A percentile compares a stretch with the other conserved stretches of the same genome.
phyloP scores from a whole-genome alignment of 2,888 invertebrate species.

The Arenicola marina region DNA sequence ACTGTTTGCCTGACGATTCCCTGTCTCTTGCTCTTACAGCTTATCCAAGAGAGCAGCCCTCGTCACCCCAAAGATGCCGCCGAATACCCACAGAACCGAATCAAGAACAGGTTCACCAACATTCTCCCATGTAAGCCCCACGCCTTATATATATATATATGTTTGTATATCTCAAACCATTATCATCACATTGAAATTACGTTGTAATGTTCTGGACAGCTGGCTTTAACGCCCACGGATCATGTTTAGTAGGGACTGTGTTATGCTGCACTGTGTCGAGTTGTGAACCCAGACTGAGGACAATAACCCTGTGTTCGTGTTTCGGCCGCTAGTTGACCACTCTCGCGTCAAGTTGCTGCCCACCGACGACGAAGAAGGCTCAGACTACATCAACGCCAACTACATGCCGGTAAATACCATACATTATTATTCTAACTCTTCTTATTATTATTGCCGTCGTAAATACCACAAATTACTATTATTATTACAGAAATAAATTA shows the following conservation, averaged over 20 bases:
- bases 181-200: neutral
- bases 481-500: too few species aligned
- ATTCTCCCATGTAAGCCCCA: conserved; percentile 72
- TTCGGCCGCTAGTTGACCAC: conserved; percentile 69
- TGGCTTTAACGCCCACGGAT: neutral
- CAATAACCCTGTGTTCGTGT: conserved; percentile 15
- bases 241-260: too few species aligned
- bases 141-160: neutral
- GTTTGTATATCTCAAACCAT: neutral
- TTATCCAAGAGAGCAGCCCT: conserved; percentile 42
- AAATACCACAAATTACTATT: too few species aligned
- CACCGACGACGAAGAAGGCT: conserved; percentile 66
- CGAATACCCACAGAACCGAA: conserved; percentile 66
- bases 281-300: too few species aligned
- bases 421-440: too few species aligned
- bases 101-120: conserved; percentile 75
- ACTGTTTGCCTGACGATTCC: too few species aligned
- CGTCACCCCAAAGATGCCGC: conserved; percentile 60
- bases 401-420: conserved; percentile 70
- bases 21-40: conserved; percentile 42
- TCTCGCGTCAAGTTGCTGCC: conserved; percentile 69
- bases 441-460: neutral
- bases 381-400: conserved; percentile 78
- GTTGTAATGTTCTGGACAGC: neutral
- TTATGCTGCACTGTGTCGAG: neutral